A percentile compares a stretch with the other conserved stretches of the same genome.
phyloP scores from a whole-genome alignment of 1,140 invertebrate genomes.

The Homarus americanus region DNA sequence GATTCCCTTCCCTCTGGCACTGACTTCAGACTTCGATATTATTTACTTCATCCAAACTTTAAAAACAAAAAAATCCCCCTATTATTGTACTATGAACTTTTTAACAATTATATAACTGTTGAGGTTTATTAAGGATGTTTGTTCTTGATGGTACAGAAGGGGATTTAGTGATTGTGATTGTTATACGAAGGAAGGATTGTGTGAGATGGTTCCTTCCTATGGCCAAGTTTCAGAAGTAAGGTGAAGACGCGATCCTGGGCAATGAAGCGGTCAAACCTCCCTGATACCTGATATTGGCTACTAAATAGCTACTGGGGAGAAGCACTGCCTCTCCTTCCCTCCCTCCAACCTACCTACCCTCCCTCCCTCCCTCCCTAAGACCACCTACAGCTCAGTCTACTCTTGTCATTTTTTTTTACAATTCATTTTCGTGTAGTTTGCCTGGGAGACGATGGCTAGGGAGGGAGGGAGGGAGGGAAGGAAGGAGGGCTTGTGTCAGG shows the following conservation, averaged over 20 bases:
- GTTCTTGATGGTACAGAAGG: no score
- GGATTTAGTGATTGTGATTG: no score
- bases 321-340: slow-evolving; percentile 16
- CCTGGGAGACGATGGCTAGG: background rate
- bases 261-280: slow-evolving; percentile 52
- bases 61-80: no score
- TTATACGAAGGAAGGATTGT: background rate
- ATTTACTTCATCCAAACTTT: no score
- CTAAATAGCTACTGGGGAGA: slow-evolving; percentile 67
- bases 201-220: background rate
- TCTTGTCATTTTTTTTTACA: background rate
- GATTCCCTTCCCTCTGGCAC: slow-evolving; percentile 39
- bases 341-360: background rate
- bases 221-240: background rate
- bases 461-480: background rate
- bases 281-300: slow-evolving; percentile 69
- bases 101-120: no score
- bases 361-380: background rate
- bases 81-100: no score
- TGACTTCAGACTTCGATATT: slow-evolving; percentile 36
- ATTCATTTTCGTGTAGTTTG: slow-evolving; percentile 9
- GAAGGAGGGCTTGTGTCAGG: background rate
- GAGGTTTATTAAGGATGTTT: no score
- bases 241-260: slow-evolving; percentile 36
- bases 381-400: background rate